phyloP scores from a whole-genome alignment of 2,113 vertebrate genomes.

The Todiramphus chloris region DNA sequence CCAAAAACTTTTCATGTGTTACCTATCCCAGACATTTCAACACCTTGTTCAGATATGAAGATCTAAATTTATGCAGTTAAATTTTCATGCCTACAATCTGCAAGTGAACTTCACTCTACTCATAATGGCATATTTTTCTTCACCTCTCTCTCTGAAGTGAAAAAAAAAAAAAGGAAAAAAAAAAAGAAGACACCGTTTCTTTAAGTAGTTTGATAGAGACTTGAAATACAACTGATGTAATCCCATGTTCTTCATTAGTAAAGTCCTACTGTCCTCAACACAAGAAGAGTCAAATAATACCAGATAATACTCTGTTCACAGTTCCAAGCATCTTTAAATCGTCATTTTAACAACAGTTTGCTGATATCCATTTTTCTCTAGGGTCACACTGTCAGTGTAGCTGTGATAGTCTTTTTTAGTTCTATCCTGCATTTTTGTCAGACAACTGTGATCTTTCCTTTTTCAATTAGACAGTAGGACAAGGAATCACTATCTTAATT shows the following conservation, averaged over 20 bases:
- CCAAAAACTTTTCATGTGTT: neutral
- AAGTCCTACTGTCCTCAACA: neutral
- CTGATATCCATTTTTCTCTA: neutral
- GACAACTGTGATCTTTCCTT: neutral
- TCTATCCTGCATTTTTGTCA: neutral
- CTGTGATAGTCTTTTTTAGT: neutral
- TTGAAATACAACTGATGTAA: neutral
- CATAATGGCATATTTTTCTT: neutral
- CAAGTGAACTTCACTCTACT: neutral
- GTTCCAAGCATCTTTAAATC: neutral
- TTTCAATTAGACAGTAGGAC: neutral
- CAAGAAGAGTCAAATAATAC: neutral
- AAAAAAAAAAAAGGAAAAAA: neutral
- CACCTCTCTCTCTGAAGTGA: neutral
- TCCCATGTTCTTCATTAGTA: neutral
- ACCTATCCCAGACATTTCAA: neutral
- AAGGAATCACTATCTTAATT: neutral
- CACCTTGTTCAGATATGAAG: neutral
- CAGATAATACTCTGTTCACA: neutral
- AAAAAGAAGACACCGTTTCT: neutral
- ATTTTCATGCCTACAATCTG: neutral
- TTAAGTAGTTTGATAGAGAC: neutral
- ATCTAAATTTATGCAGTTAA: neutral
- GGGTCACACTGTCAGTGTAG: neutral
- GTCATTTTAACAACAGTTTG: neutral